These are phyloP conservation scores for Uropsilus gracilis DNA, from an alignment of 2,113 vertebrate genomes.

Conservation along the genomic window DNA sequence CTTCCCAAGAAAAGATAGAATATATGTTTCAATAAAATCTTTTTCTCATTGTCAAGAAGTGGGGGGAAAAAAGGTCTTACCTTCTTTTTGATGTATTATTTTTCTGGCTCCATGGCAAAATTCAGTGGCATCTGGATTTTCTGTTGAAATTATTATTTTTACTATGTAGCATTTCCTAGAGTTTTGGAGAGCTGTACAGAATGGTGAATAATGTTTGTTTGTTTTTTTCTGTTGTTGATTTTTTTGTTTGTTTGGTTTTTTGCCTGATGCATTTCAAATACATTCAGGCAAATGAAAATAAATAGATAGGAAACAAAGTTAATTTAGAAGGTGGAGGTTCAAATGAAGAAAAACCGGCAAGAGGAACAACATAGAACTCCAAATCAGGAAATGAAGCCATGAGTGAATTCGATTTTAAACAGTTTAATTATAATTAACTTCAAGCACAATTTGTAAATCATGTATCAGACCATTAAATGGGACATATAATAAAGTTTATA, in stretches of 20 bases:
- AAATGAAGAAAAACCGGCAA: conserved; percentile 29
- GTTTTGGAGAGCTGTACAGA: conserved; percentile 44
- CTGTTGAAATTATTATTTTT: conserved; percentile 67
- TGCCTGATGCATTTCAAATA: no score
- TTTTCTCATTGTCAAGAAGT: conserved; percentile 15
- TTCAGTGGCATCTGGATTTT: conserved; percentile 37
- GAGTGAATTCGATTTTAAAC: conserved; percentile 34
- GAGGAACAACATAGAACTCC: conserved; percentile 23
- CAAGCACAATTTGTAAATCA: conserved; percentile 36
- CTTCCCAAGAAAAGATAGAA: not conserved
- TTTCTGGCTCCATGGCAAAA: conserved; percentile 61
- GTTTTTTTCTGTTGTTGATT: not conserved
- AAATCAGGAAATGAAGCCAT: conserved; percentile 44
- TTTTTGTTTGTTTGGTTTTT: conserved; percentile 23
- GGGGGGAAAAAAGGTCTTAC: conserved; percentile 64
- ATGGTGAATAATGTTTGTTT: not conserved
- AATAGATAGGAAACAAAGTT: conserved; percentile 38
- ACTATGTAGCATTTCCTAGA: not conserved
- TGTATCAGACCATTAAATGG: not conserved
- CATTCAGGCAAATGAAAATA: conserved; percentile 42
- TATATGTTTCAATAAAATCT: conserved; percentile 36
- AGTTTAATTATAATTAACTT: conserved; percentile 39
- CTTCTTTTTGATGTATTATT: conserved; percentile 65
- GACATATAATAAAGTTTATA: not conserved
- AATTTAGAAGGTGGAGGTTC: conserved; percentile 22